A percentile compares a stretch with the other conserved stretches of the same genome.
These are phyloP conservation scores for Poeciliopsis infans DNA, from an alignment of 2,797 vertebrate species.

Conservation along the genomic window DNA sequence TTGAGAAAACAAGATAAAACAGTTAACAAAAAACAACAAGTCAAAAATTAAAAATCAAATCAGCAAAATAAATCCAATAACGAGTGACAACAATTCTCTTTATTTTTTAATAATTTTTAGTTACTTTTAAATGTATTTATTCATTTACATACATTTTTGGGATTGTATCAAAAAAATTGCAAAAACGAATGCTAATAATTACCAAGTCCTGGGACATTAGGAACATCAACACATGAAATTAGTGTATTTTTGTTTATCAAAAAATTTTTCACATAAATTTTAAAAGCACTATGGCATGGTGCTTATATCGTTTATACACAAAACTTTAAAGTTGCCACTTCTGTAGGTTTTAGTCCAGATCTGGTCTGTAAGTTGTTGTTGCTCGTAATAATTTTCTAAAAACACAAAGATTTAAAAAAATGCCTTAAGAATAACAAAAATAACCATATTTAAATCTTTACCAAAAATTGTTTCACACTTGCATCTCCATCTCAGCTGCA, in stretches of 20 bases:
- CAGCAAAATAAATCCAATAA: not conserved
- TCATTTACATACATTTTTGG: not conserved
- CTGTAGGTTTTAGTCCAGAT: conserved; percentile 1
- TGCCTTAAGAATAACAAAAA: conserved; percentile 24
- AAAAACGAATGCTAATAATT: not conserved
- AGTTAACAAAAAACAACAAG: not conserved
- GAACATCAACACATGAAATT: not conserved
- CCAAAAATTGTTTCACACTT: conserved; percentile 48
- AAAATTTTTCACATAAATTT: not conserved
- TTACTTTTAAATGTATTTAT: not conserved
- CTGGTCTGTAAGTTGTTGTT: conserved; percentile 8
- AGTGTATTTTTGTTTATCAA: not conserved
- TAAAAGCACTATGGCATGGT: conserved; percentile 7
- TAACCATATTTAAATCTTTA: conserved; percentile 1
- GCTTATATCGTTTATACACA: not conserved
- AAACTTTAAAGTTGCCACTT: conserved; percentile 5
- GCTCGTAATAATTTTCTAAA: conserved; percentile 9
- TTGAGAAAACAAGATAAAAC: not conserved
- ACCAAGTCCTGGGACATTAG: not conserved
- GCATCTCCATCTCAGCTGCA: conserved; percentile 63
- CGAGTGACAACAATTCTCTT: not conserved
- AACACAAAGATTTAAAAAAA: conserved; percentile 25
- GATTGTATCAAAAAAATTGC: not conserved
- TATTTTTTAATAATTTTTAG: not conserved
- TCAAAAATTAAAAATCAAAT: not conserved